Evolutionary conservation across 2,797 vertebrate species (phyloP), one percentile per base, ranked within the genome.

Genomic region (Enteromius unitaeniatus): DNA sequence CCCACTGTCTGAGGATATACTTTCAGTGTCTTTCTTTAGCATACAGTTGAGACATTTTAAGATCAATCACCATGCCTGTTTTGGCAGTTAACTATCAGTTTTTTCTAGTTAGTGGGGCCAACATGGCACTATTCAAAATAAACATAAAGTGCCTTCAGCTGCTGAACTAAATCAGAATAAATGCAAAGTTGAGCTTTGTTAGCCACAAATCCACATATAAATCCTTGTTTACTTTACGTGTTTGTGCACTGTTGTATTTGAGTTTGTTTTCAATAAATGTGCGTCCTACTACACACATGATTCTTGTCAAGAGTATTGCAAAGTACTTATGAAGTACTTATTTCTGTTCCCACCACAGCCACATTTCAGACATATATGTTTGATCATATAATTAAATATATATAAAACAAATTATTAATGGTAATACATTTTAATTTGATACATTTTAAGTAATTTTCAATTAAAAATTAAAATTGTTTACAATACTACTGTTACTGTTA

Each of bases 21-120:
- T 64, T 58, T 86, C 84, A 88, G 85, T 86, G 84, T 85, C 64
- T 87, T 88, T 86, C 78, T 69, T 83, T 87, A 77, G 84, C 62
- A 85, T 86, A 85, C 80, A 85, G 74, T 77, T 88, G 84, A 88
- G 86, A 85, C 68, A 67, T 88, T 86, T 87, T 89, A 84, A 89
- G 83, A 88, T 87, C 84, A 86, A 87, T 90, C 92, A 49, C 79
- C 87, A 90, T 90, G 87, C 90, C 67, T 90, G 85, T 85, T 83
- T 28, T 77, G 34, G 84, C 78, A 76, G 77, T 64, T 85, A 21
- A 64, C 37, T 40, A 70, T 34, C 37, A 21, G n/a, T 70, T 64
- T 73, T 45, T 72, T 55, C 47, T 76, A 68, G 47, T 26, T 60
- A 53, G 31, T 42, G 64, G 55, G 85, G 78, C 80, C 72, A 84